Evolutionary conservation across 37 sponge, comb jelly and placozoan genomes (phyloP), one percentile per base, ranked within the genome.

Genomic region (Aphrocallistes beatrix): DNA sequence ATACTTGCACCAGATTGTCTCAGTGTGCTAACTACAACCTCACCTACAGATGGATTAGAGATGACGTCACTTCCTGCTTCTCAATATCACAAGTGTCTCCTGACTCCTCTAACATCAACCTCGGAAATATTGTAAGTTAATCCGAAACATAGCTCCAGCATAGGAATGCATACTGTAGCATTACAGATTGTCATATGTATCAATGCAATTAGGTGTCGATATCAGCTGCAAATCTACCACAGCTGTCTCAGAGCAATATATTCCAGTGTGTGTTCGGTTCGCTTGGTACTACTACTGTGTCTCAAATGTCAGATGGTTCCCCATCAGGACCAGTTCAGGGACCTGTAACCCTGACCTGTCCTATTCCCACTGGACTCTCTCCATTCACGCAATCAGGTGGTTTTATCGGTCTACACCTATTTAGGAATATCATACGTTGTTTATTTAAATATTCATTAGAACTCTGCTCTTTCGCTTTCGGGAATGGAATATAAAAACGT

Each of bases 11-110:
- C 86, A 85, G 86, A 47, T 51, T 36, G 42, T 81, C 51, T 39
- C 37, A 49, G 60, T 82, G 83, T 85, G 39, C 39, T 75, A 89
- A 82, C 86, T 82, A 32, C 50, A 89, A 19, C 45, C 81, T 25
- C 37, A 38, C 83, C 82, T 86, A 38, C 32, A 36, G 51, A 36
- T 89, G 48, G 83, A 39, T 42, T 48, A 69, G 81, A 23, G 38
- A 23, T 23, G 75, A 36, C 13, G 13, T 6, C 45, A 42, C 45
- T 42, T 13, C 6, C 10, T 42, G 45, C 13, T 42, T 42, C 13
- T 6, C 6, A 16, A 13, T 42, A 42, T 42, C 6, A 16, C 10
- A 42, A 42, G 10, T 42, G 13, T 42, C 13, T 42, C 45, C 45
- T 42, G 13, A 42, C 45, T 16, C 45, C 6, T 42, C 45, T 42